Conservation (phyloP, 1,140 invertebrate species). For the Saccostrea echinata region DNA sequence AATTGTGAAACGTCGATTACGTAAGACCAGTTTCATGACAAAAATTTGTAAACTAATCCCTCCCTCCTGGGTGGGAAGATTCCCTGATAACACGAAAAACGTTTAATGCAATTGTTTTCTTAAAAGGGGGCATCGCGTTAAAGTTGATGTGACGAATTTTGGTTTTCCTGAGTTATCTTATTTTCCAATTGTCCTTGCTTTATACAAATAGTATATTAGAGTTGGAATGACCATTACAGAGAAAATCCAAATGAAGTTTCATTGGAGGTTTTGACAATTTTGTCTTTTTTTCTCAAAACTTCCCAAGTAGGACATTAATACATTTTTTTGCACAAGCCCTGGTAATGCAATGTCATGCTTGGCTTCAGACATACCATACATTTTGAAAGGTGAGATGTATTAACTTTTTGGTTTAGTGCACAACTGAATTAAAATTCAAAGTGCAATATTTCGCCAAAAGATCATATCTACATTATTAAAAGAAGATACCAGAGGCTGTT, state of each 20-base stretch:
- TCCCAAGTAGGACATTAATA: too few relatives aligned
- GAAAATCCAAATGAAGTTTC: neutral
- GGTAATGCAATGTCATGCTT: constrained; percentile 6
- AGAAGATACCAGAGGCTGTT: neutral
- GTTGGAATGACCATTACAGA: neutral
- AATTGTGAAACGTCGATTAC: neutral
- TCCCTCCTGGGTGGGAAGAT: neutral
- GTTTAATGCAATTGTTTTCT: constrained; percentile 1
- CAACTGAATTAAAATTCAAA: constrained; percentile 9
- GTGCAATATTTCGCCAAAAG: constrained; percentile 12
- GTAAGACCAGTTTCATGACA: neutral
- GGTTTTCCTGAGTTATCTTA: neutral
- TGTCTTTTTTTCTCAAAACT: too few relatives aligned
- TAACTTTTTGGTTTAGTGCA: constrained; percentile 1
- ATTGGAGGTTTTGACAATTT: too few relatives aligned
- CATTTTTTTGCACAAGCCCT: neutral
- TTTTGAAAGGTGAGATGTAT: neutral
- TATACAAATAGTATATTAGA: neutral
- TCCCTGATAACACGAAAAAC: neutral
- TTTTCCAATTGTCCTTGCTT: neutral
- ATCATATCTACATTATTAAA: constrained; percentile 5
- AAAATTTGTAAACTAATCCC: neutral
- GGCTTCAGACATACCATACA: neutral
- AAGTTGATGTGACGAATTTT: neutral
- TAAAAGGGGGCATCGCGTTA: neutral